Conservation (phyloP, 2,888 invertebrate species). For the Spatulosminthurus flaviceps region DNA sequence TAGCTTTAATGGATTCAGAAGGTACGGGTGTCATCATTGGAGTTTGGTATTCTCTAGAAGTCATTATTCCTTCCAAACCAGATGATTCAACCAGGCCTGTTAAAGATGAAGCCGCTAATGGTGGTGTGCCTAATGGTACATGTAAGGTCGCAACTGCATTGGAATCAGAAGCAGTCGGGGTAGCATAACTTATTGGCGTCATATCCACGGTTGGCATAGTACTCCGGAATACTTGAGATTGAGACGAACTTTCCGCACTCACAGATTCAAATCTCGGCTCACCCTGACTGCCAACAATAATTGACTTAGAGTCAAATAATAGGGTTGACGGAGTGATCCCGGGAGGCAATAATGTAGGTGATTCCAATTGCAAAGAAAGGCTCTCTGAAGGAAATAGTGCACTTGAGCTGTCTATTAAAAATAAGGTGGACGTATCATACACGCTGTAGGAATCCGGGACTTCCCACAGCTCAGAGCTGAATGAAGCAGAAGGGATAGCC, state of each 20-base stretch:
- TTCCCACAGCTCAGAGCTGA: slow-evolving; percentile 24
- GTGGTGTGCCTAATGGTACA: not conserved
- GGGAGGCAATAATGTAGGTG: not conserved
- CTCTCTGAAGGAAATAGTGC: not conserved
- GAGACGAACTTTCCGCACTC: not conserved
- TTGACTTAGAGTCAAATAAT: not conserved
- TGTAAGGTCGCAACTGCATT: not conserved
- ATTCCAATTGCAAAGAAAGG: not conserved
- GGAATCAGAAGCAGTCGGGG: not conserved
- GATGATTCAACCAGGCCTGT: not conserved
- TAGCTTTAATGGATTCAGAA: slow-evolving; percentile 15
- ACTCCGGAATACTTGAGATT: not conserved
- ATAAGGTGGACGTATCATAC: not conserved
- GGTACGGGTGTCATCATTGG: slow-evolving; percentile 19
- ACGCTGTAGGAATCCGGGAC: slow-evolving; percentile 16
- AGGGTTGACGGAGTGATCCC: not conserved
- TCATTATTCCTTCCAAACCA: slow-evolving; percentile 5
- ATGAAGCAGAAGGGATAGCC: not conserved
- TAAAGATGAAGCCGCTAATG: not conserved
- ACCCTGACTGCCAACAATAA: not conserved
- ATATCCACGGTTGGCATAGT: not conserved
- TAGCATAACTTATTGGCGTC: not conserved
- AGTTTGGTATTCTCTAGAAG: slow-evolving; percentile 1
- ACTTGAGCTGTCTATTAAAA: not conserved
- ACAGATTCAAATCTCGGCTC: slow-evolving; percentile 11